Percentiles rank a stretch among this genome's conserved stretches.
Conservation (phyloP, 2,888 invertebrate genomes). For the Pseudococcus jackbeardsleyi region DNA sequence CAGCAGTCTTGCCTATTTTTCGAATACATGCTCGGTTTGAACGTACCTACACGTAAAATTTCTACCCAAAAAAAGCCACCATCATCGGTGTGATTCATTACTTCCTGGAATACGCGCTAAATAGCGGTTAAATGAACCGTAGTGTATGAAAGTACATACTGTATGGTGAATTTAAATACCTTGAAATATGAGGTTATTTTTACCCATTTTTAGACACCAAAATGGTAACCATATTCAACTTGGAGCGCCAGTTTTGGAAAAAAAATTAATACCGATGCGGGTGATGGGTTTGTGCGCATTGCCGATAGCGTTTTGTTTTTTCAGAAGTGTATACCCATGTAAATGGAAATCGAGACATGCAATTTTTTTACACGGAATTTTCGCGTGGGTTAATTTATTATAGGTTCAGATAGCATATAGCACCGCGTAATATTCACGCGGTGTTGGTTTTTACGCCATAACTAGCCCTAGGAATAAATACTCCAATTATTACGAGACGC, state of each 20-base stretch:
- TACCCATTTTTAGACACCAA: background rate
- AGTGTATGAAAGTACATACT: background rate
- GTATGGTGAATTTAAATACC: conserved; percentile 26
- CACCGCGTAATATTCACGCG: background rate
- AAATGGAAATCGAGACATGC: conserved; percentile 23
- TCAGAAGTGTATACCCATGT: background rate
- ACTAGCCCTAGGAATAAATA: conserved; percentile 30
- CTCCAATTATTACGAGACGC: conserved; percentile 16
- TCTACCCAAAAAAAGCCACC: conserved; percentile 32
- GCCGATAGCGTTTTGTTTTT: background rate
- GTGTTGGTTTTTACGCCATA: conserved; percentile 11
- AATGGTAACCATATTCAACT: background rate
- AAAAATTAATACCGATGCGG: background rate
- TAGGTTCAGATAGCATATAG: background rate
- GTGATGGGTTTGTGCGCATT: background rate
- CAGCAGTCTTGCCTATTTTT: background rate
- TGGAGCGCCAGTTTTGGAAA: background rate
- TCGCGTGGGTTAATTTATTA: conserved; percentile 30
- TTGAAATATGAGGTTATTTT: conserved; percentile 9
- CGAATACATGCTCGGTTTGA: background rate
- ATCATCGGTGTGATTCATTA: conserved; percentile 12
- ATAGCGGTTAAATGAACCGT: conserved; percentile 1
- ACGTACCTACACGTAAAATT: background rate
- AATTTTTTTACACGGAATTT: conserved; percentile 6
- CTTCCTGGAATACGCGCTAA: conserved; percentile 26